Base-by-base conservation (phyloP, 2,797 vertebrate species). In the Falco peregrinus region DNA sequence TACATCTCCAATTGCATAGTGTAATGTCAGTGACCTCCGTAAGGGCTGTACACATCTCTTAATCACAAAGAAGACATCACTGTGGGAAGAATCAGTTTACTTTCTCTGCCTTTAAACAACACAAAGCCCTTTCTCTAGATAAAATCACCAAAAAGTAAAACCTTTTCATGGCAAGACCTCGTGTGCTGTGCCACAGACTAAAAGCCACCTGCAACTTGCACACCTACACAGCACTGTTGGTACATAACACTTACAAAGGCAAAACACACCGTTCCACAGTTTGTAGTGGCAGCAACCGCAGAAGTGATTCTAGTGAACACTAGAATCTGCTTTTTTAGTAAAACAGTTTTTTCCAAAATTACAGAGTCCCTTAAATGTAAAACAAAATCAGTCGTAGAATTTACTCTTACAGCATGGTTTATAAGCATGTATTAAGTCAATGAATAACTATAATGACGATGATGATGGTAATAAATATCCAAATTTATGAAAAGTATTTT, bases 11-110 rank as follows among this genome's bases (percentile, higher is more conserved):
- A 16, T 69, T 93, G 31, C 8, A 50, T 2, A 85, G 63, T 73
- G 15, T 74, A 86, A 96, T 26, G 60, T 68, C 82, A 96, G 84
- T 77, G 47, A 86, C 64, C 67, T 96, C 94, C 7, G 18, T 79
- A 94, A 91, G 67, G 90, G 80, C 37, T 90, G 48, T 65, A 75
- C 29, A 25, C n/a, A 51, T 91, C 22, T 79, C 69, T 93, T 94
- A 97, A 97, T 95, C 96, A 95, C 43, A 83, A 69, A 95, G 94
- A 57, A 85, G 71, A 84, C 59, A 94, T 82, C 24, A 45, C 81
- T 73, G 73, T 68, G 73, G 63, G 50, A 95, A 95, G 76, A 95
- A 93, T 90, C 94, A 75, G 56, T 84, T 89, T 64, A 35, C 39
- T 93, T 96, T 96, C 75, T 93, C 86, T 91, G 76, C 31, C 79